These are phyloP conservation scores for Mylabris phalerata DNA, from an alignment of 1,140 invertebrate species.

Conservation along the genomic window DNA sequence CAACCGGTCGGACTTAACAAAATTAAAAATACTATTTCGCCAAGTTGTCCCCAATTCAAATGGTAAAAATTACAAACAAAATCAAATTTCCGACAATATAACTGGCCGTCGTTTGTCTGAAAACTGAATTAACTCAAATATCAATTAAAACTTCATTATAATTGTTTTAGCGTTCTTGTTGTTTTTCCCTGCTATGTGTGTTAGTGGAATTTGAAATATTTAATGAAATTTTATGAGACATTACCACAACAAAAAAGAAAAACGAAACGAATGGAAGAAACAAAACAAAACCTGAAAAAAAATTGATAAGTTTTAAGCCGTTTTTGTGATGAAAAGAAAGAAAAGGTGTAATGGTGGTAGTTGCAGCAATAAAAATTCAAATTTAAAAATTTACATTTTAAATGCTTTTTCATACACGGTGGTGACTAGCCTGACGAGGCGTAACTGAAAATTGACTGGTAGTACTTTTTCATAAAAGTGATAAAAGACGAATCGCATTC, in stretches of 20 bases:
- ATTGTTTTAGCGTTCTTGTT: too few relatives aligned
- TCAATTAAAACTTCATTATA: too few relatives aligned
- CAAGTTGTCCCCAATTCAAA: background rate
- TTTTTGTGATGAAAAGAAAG: background rate
- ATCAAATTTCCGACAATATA: too few relatives aligned
- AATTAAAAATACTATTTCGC: slow-evolving; percentile 21
- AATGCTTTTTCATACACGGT: slow-evolving; percentile 38
- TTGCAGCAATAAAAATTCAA: slow-evolving; percentile 37
- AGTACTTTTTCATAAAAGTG: slow-evolving; percentile 24
- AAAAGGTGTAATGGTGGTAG: slow-evolving; percentile 2
- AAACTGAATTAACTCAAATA: too few relatives aligned
- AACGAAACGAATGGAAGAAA: too few relatives aligned
- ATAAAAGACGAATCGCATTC: too few relatives aligned
- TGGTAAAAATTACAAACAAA: background rate
- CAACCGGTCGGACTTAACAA: slow-evolving; percentile 13
- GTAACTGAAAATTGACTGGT: slow-evolving; percentile 34
- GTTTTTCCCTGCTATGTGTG: too few relatives aligned
- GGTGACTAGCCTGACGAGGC: slow-evolving; percentile 26
- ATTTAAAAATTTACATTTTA: slow-evolving; percentile 39
- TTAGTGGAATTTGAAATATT: too few relatives aligned
- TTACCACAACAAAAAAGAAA: too few relatives aligned
- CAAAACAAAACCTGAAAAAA: background rate
- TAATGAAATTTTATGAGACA: too few relatives aligned
- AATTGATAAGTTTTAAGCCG: slow-evolving; percentile 1
- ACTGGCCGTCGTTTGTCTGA: too few relatives aligned